Evolutionary conservation across 2,888 invertebrate genomes (phyloP), one percentile per base, ranked within the genome.

Genomic region (Agonopterix alstromeriana): DNA sequence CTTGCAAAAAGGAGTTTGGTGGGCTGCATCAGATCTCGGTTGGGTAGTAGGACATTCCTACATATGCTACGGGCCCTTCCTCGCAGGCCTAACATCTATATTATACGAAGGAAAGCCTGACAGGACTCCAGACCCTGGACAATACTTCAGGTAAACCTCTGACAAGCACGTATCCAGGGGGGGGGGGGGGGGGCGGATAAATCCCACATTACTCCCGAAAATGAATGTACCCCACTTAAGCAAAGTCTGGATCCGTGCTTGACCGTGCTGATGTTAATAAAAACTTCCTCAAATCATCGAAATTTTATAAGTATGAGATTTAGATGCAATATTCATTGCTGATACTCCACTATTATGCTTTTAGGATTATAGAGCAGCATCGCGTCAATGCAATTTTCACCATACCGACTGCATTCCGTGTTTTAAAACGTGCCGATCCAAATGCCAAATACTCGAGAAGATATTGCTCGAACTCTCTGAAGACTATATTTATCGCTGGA

Each of bases 31-130:
- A 41, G 95, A 95, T 67, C 90, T 95, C 47, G 97, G 97, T 9
- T 97, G 97, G 97, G 97, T 98, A 0, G 97, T 98, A 0, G 98
- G 98, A 0, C 97, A 97, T 70, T 97, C 97, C 0, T 98, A 97
- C 75, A 97, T 97, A 60, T 96, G 97, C 75, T 98, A 98, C 63
- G 98, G 94, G 0, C 98, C 98, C 0, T 83, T 98, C 3, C 81
- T 96, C 0, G 92, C 93, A 56, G 95, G 97, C 0, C 88, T 93
- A 42, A 97, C 97, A 0, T 94, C 94, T 46, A 90, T 97, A 12
- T 91, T 97, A 86, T 96, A 95, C 67, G 95, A 98, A 79, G 98
- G 98, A 2, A 98, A 98, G 73, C 98, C 98, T 0, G 97, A 98
- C 61, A 93, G 97, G 53, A 98, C 98, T 0, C 98, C 98, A 0